Evolutionary conservation across 2,113 vertebrate genomes (phyloP).

Genomic region (Melanostigma gelatinosum): DNA sequence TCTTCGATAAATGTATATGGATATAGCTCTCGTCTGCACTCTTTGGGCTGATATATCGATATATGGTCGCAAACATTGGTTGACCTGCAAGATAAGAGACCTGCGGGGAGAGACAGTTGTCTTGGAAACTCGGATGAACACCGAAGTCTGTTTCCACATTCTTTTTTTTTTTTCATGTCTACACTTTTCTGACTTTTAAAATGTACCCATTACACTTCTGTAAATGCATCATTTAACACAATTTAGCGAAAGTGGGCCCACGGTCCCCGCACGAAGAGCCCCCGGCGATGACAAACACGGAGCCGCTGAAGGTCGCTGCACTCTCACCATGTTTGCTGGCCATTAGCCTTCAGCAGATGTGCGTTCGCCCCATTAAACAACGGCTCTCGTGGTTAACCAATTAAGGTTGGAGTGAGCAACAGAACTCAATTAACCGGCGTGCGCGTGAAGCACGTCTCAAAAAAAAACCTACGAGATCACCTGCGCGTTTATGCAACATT

Average conservation of each 20-base stretch:
- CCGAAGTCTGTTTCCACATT: slow-evolving; percentile 50
- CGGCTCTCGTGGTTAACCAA: slow-evolving; percentile 91
- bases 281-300: slow-evolving; percentile 61
- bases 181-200: slow-evolving; percentile 44
- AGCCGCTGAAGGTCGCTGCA: slow-evolving; percentile 45
- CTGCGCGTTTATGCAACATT: slow-evolving; percentile 4
- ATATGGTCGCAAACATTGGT: slow-evolving; percentile 76
- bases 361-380: slow-evolving; percentile 92
- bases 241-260: slow-evolving; percentile 72
- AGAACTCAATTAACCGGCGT: slow-evolving; percentile 90
- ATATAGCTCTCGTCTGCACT: slow-evolving; percentile 70
- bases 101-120: slow-evolving; percentile 81
- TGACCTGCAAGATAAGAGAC: slow-evolving; percentile 88
- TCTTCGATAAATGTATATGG: slow-evolving; percentile 70
- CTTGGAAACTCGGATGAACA: slow-evolving; percentile 88
- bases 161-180: slow-evolving; percentile 11
- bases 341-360: slow-evolving; percentile 88
- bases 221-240: slow-evolving; percentile 87
- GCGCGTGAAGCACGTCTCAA: slow-evolving; percentile 62
- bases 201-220: slow-evolving; percentile 68
- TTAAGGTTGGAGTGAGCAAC: slow-evolving; percentile 90
- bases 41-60: slow-evolving; percentile 82
- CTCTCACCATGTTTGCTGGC: slow-evolving; percentile 83
- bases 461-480: neutral
- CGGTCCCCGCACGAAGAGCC: slow-evolving; percentile 34